These are phyloP conservation scores for Cydia splendana DNA, from an alignment of 1,140 invertebrate genomes.

Conservation along the genomic window DNA sequence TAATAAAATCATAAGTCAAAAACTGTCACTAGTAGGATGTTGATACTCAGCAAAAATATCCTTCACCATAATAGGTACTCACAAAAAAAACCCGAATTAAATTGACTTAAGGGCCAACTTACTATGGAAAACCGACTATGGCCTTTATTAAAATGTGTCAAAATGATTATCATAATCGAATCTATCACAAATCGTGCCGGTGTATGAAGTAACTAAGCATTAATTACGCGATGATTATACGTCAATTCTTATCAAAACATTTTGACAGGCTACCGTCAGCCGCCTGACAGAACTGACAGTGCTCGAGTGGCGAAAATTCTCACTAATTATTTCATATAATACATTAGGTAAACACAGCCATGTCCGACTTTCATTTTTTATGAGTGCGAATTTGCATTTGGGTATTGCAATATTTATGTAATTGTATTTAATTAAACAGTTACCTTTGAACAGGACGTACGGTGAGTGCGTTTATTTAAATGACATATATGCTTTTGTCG, in stretches of 20 bases:
- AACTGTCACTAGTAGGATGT: too few relatives aligned
- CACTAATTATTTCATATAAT: conserved; percentile 62
- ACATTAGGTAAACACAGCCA: conserved; percentile 41
- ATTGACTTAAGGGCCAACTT: too few relatives aligned
- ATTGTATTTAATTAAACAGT: conserved; percentile 27
- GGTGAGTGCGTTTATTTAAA: not conserved
- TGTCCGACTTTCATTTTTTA: conserved; percentile 67
- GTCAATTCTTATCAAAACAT: conserved; percentile 63
- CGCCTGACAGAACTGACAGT: conserved; percentile 49
- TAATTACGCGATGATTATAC: conserved; percentile 41
- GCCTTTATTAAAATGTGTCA: too few relatives aligned
- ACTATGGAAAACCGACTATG: too few relatives aligned
- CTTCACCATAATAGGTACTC: too few relatives aligned
- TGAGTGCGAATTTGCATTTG: conserved; percentile 51
- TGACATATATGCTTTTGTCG: not conserved
- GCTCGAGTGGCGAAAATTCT: conserved; percentile 59
- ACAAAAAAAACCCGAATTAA: too few relatives aligned
- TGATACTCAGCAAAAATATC: too few relatives aligned
- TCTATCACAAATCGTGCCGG: not conserved
- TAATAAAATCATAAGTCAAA: too few relatives aligned
- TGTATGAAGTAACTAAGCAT: conserved; percentile 36
- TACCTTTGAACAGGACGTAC: conserved; percentile 23
- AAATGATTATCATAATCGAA: too few relatives aligned
- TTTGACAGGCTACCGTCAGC: conserved; percentile 62
- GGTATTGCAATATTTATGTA: conserved; percentile 32